phyloP scores from a whole-genome alignment of 92 coral and sea anemone genomes.

The Porites divaricata region DNA sequence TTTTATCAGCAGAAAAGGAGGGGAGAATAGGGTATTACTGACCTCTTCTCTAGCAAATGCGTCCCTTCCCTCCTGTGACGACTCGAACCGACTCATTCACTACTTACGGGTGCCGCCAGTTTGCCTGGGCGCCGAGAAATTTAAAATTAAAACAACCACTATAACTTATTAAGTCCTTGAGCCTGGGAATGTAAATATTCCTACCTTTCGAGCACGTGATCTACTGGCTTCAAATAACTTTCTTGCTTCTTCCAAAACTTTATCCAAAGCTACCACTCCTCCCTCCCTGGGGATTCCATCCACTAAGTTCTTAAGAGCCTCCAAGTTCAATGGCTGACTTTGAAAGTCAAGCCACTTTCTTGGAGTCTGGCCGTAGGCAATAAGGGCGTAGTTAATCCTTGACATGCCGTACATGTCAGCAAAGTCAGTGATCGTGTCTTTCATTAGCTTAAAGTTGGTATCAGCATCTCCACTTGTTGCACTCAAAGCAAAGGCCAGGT shows the following conservation, averaged over 20 bases:
- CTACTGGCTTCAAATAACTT: conserved; percentile 69
- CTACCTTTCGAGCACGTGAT: conserved; percentile 80
- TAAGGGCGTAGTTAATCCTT: conserved; percentile 70
- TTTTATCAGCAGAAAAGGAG: too few relatives aligned
- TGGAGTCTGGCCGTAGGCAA: conserved; percentile 69
- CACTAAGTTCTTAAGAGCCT: conserved; percentile 53
- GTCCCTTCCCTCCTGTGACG: too few relatives aligned
- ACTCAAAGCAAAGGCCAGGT: conserved; percentile 83
- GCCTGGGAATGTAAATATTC: not conserved
- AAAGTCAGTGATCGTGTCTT: conserved; percentile 64
- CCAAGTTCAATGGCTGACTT: conserved; percentile 57
- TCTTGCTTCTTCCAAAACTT: conserved; percentile 56
- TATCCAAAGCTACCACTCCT: conserved; percentile 65
- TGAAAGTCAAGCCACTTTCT: conserved; percentile 53
- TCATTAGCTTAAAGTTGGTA: conserved; percentile 63
- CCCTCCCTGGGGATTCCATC: conserved; percentile 41
- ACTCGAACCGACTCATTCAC: too few relatives aligned
- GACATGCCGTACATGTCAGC: conserved; percentile 72
- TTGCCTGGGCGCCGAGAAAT: too few relatives aligned
- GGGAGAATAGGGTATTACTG: too few relatives aligned
- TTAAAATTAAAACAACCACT: too few relatives aligned
- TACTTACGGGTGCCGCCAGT: too few relatives aligned
- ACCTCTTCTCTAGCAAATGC: too few relatives aligned
- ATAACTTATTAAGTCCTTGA: too few relatives aligned
- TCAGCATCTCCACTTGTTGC: conserved; percentile 64